These are phyloP conservation scores for Nesoenas mayeri DNA, from an alignment of 2,113 vertebrate species.

Conservation along the genomic window DNA sequence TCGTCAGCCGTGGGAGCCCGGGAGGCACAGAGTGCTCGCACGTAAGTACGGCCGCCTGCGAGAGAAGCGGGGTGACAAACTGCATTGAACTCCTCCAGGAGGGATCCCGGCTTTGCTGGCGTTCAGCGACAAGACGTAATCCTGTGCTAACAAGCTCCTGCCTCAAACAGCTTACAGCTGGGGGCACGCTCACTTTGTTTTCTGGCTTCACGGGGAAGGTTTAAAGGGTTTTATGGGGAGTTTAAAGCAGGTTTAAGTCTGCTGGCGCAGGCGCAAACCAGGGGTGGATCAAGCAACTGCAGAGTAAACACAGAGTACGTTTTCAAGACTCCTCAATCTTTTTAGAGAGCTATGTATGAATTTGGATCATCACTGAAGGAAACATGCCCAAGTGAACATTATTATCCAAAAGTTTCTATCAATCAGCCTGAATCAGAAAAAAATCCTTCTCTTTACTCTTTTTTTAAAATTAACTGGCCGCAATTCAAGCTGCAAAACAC, in stretches of 20 bases:
- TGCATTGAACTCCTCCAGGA: neutral
- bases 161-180: neutral
- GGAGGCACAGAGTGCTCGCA: neutral
- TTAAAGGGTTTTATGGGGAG: neutral
- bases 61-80: neutral
- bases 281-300: neutral
- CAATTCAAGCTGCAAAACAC: neutral
- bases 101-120: neutral
- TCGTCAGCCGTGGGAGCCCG: accelerated
- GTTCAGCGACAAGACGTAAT: accelerated
- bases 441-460: neutral
- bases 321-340: neutral
- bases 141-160: accelerated
- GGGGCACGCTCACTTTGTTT: neutral
- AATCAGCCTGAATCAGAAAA: neutral
- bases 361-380: neutral
- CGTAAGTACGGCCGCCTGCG: slow-evolving; percentile 23
- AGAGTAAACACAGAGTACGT: neutral
- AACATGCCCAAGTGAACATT: neutral
- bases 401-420: neutral
- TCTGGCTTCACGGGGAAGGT: neutral
- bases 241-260: neutral
- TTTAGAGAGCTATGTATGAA: accelerated
- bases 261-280: accelerated
- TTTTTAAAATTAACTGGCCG: neutral